Evolutionary conservation across 2,888 invertebrate species (phyloP).

Genomic region (Cephus pulcher): DNA sequence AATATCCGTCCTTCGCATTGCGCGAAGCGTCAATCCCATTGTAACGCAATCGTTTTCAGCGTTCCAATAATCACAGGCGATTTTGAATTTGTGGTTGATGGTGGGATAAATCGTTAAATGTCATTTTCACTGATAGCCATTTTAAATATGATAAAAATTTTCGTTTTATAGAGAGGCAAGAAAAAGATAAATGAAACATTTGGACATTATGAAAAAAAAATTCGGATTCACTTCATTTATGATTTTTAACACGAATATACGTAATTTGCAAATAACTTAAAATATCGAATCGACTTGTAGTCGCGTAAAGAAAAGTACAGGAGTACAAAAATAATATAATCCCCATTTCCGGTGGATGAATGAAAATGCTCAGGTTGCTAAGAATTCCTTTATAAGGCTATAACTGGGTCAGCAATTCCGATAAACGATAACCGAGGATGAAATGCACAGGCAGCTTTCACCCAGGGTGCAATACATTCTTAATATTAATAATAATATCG

Average conservation of each 20-base stretch:
- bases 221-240: background rate
- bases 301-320: background rate
- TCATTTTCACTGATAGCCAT: background rate
- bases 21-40: background rate
- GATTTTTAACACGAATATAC: background rate
- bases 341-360: background rate
- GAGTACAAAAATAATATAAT: background rate
- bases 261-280: background rate
- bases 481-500: conserved; percentile 49
- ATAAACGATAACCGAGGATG: background rate
- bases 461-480: conserved; percentile 9
- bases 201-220: background rate
- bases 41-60: background rate
- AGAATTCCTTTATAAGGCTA: background rate
- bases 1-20: background rate
- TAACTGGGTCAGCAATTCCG: background rate
- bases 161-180: background rate
- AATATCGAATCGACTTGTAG: background rate
- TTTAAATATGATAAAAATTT: background rate
- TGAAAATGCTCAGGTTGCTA: background rate
- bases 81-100: background rate
- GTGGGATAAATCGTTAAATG: background rate
- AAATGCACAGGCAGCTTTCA: background rate
- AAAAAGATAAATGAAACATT: background rate
- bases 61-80: background rate